Conservation (phyloP, 2,888 invertebrate species). For the Ceraclea dissimilis region DNA sequence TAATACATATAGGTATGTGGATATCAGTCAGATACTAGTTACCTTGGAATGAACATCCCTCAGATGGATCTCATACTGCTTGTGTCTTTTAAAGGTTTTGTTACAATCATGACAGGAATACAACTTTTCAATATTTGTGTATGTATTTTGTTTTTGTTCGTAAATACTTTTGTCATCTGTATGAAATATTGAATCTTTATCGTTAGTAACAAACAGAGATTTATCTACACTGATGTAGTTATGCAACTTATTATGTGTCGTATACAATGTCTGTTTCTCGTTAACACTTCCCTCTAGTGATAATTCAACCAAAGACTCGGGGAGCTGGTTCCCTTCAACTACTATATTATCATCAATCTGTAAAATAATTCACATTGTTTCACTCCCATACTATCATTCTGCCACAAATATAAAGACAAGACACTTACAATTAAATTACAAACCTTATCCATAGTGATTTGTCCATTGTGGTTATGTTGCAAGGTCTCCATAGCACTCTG, state of each 20-base stretch:
- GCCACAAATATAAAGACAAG: not conserved
- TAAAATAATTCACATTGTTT: slow-evolving; percentile 5
- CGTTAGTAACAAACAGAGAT: slow-evolving; percentile 12
- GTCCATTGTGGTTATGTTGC: slow-evolving; percentile 17
- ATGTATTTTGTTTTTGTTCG: slow-evolving; percentile 33
- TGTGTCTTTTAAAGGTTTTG: slow-evolving; percentile 56
- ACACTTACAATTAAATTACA: not conserved
- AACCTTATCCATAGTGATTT: slow-evolving; percentile 41
- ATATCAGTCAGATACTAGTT: not conserved
- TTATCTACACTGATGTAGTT: slow-evolving; percentile 18
- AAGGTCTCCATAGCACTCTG: slow-evolving; percentile 37
- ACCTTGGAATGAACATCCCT: slow-evolving; percentile 47
- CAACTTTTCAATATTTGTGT: slow-evolving; percentile 38
- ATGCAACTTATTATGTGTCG: slow-evolving; percentile 37
- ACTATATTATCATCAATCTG: slow-evolving; percentile 33
- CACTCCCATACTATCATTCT: not conserved
- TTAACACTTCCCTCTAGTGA: slow-evolving; percentile 42
- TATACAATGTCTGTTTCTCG: slow-evolving; percentile 38
- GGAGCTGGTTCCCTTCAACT: slow-evolving; percentile 42
- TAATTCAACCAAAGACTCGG: slow-evolving; percentile 44
- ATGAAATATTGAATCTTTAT: slow-evolving; percentile 18
- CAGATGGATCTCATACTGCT: slow-evolving; percentile 55
- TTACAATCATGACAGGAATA: slow-evolving; percentile 41
- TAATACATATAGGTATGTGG: not conserved
- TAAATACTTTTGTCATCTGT: slow-evolving; percentile 14